Evolutionary conservation across 2,113 vertebrate genomes (phyloP), one percentile per base, ranked within the genome.

Genomic region (Suricata suricatta): DNA sequence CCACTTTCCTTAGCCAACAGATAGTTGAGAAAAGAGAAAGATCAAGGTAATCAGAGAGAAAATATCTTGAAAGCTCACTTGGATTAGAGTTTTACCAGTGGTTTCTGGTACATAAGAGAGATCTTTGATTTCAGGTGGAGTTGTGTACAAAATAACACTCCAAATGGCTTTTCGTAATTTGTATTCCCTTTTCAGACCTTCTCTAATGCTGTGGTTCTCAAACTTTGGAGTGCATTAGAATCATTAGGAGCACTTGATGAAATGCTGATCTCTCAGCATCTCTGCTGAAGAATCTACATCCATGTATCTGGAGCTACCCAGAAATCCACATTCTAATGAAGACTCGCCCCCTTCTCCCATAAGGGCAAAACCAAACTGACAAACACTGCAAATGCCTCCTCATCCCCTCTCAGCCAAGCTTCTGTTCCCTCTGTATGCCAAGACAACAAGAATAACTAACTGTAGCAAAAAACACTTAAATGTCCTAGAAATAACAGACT

Each of bases 1-100:
- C 35, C 0, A 69, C 10, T 19, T 82, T n/a, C 31, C 60, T 92
- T 91, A 33, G 17, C 54, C 25, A 47, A 31, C 4, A 95, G 63
- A 44, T 60, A 54, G 38, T 19, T 83, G n/a, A 77, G 7, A 50
- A 93, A 92, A 81, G 23, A 23, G 1, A 54, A 93, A 93, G 64
- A 88, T 38, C 52, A 82, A 83, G 19, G n/a, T 86, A 52, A 89
- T 87, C 74, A 93, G 16, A 86, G 38, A 93, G 38, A 93, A 95
- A 93, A 72, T 19, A 57, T 69, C 76, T 79, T 97, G n/a, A 92
- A 90, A 87, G 31, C 41, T 87, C 47, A 57, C 41, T 15, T 71
- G 64, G 29, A 44, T 69, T 41, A 57, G 29, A 60, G 19, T 16
- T 87, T 94, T 72, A 79, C 72, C 35, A 60, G 19, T 82, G 7